phyloP scores from a whole-genome alignment of 1,140 invertebrate genomes.

The Conopomorpha cramerella region DNA sequence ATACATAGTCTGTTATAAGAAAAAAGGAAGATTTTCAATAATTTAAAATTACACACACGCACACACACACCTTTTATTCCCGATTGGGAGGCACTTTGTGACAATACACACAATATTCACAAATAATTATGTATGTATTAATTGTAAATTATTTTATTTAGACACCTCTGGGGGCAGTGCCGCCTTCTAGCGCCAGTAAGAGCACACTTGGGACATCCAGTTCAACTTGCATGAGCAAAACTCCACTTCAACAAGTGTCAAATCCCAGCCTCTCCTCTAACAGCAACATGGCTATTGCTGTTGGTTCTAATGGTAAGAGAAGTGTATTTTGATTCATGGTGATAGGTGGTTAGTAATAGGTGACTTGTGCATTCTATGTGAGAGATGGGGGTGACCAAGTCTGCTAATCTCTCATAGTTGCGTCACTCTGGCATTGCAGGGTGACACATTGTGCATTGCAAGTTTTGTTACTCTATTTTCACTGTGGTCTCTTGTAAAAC shows the following conservation, averaged over 20 bases:
- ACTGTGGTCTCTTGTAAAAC: too few species aligned
- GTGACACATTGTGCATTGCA: too few species aligned
- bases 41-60: too few species aligned
- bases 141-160: not conserved
- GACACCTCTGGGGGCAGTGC: not conserved
- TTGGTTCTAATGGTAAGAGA: slow-evolving; percentile 4
- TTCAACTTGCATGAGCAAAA: slow-evolving; percentile 25
- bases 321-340: not conserved
- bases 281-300: slow-evolving; percentile 24
- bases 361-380: too few species aligned
- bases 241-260: slow-evolving; percentile 20
- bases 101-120: too few species aligned
- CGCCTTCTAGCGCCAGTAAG: slow-evolving; percentile 29
- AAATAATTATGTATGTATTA: not conserved
- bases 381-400: too few species aligned
- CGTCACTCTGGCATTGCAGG: too few species aligned
- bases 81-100: too few species aligned
- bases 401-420: too few species aligned
- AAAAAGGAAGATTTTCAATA: not conserved
- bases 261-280: slow-evolving; percentile 32
- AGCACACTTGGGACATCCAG: slow-evolving; percentile 34
- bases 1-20: not conserved
- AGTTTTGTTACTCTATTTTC: too few species aligned
- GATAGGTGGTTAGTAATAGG: too few species aligned
- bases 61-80: too few species aligned